A percentile compares a stretch with the other conserved stretches of the same genome.
Conservation (phyloP, 2,113 vertebrate genomes). For the Monarcha castaneiventris region DNA sequence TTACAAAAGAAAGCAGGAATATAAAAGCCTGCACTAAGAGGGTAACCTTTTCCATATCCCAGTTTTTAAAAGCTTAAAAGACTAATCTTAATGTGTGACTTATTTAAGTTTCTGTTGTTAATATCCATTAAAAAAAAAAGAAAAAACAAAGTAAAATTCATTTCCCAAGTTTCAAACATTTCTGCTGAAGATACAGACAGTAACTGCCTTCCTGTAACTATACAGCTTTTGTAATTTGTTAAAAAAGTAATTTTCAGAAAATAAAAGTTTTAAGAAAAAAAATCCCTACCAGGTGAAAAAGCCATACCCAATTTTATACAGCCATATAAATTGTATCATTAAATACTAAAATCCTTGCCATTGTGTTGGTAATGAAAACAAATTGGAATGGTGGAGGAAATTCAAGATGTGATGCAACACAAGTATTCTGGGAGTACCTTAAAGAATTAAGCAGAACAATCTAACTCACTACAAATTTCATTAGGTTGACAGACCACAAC, state of each 20-base stretch:
- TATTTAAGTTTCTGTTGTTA: not conserved
- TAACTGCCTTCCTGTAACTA: not conserved
- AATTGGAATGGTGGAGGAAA: not conserved
- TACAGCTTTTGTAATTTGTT: not conserved
- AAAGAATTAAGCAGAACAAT: not conserved
- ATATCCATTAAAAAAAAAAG: not conserved
- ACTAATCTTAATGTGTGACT: not conserved
- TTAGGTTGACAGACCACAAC: not conserved
- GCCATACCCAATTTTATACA: not conserved
- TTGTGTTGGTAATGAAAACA: not conserved
- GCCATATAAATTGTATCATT: not conserved
- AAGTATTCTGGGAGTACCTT: not conserved
- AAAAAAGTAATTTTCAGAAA: not conserved
- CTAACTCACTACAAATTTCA: not conserved
- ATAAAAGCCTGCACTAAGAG: not conserved
- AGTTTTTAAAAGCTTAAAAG: not conserved
- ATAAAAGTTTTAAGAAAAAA: not conserved
- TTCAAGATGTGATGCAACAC: not conserved
- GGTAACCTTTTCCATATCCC: not conserved
- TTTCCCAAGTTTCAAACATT: not conserved
- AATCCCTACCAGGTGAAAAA: not conserved
- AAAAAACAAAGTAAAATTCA: not conserved
- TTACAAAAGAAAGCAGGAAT: slow-evolving; percentile 1
- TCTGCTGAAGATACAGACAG: not conserved
- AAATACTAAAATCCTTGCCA: not conserved